phyloP scores from a whole-genome alignment of 2,797 vertebrate species.

The Denticeps clupeoides region DNA sequence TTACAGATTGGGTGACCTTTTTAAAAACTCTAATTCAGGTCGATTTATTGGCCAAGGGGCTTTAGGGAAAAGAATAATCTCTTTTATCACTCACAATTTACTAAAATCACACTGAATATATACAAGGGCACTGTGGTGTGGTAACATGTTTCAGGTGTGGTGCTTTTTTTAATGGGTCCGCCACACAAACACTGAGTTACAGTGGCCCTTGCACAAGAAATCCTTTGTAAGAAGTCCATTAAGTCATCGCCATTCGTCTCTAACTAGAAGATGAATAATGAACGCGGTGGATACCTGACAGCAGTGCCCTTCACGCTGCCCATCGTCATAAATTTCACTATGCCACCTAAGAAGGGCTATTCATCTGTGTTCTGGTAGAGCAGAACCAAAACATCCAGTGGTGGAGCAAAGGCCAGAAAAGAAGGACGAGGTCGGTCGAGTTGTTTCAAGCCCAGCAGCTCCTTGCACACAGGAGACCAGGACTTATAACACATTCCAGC shows the following conservation, averaged over 20 bases:
- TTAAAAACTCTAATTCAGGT: too few relatives aligned
- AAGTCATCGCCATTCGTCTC: constrained; percentile 28
- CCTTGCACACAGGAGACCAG: too few relatives aligned
- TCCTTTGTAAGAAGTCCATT: constrained; percentile 17
- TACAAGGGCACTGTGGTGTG: too few relatives aligned
- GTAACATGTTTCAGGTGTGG: too few relatives aligned
- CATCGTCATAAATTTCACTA: constrained; percentile 22
- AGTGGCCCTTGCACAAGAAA: constrained; percentile 9
- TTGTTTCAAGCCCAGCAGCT: background rate
- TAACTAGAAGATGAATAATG: constrained; percentile 28
- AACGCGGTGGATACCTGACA: constrained; percentile 13
- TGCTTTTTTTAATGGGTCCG: too few relatives aligned
- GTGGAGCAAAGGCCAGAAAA: background rate
- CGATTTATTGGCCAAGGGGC: too few relatives aligned
- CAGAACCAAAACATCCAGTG: background rate
- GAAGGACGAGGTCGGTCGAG: background rate
- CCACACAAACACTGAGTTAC: constrained; percentile 15
- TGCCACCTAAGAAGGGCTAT: constrained; percentile 4
- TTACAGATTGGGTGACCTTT: too few relatives aligned
- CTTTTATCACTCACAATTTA: too few relatives aligned
- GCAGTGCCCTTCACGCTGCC: constrained; percentile 22
- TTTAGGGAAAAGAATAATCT: too few relatives aligned
- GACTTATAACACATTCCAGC: too few relatives aligned
- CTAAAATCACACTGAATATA: too few relatives aligned
- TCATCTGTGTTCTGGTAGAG: constrained; percentile 12